phyloP scores from a whole-genome alignment of 2,797 vertebrate species.

The Tauraco hartlaubi region DNA sequence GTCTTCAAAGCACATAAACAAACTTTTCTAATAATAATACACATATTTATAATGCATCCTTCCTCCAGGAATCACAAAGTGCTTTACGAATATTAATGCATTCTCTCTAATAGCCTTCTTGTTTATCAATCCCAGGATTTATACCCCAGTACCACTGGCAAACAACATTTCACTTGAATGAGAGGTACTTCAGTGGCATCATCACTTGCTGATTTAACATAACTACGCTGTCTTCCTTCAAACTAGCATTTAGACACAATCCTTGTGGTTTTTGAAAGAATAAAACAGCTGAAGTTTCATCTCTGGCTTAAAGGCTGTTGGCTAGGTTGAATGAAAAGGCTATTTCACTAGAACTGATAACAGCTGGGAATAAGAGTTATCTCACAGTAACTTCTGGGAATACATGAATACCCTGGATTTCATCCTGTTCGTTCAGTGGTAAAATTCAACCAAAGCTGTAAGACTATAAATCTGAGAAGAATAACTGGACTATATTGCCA shows the following conservation, averaged over 20 bases:
- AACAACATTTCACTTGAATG: neutral
- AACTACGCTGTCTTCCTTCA: neutral
- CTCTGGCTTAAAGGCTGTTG: neutral
- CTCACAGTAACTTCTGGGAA: constrained; percentile 5
- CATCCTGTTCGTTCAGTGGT: neutral
- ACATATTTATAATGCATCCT: neutral
- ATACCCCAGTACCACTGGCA: neutral
- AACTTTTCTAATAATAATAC: neutral
- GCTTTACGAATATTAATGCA: neutral
- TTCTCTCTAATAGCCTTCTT: neutral
- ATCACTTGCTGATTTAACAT: neutral
- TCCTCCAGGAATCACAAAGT: neutral
- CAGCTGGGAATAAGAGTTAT: neutral
- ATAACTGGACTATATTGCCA: neutral
- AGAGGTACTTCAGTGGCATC: neutral
- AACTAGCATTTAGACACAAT: neutral
- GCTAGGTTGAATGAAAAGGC: constrained; percentile 15
- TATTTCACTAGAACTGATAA: neutral
- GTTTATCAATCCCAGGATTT: neutral
- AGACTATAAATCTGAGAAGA: neutral
- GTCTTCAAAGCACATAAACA: neutral
- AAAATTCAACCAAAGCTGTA: neutral
- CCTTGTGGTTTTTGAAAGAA: neutral
- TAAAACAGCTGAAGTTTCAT: neutral
- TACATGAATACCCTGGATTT: neutral